Percentiles rank a stretch among this genome's conserved stretches.
phyloP scores from a whole-genome alignment of 1,140 invertebrate genomes.

The Drosophila mojavensis region DNA sequence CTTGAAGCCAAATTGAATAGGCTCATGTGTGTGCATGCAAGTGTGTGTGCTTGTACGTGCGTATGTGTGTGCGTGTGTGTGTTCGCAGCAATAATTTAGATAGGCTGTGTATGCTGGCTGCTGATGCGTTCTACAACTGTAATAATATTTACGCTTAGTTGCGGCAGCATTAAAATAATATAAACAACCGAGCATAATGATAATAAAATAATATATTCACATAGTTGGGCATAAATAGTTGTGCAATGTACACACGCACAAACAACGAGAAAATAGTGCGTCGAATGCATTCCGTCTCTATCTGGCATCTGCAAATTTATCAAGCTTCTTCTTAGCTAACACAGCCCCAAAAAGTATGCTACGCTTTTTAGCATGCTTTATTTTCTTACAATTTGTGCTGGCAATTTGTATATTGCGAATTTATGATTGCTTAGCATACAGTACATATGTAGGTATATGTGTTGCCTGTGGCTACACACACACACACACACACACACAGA shows the following conservation, averaged over 20 bases:
- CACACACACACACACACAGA: too few relatives aligned
- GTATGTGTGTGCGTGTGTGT: background rate
- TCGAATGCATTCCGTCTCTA: constrained; percentile 1
- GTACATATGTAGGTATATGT: constrained; percentile 1
- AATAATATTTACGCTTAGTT: constrained; percentile 69
- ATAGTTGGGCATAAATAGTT: constrained; percentile 55
- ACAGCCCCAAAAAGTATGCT: constrained; percentile 26
- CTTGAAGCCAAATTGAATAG: constrained; percentile 8
- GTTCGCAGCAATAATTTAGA: constrained; percentile 25
- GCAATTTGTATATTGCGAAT: constrained; percentile 35
- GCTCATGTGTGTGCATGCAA: background rate
- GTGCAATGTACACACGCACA: constrained; percentile 1
- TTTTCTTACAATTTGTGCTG: constrained; percentile 13
- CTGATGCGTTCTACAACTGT: constrained; percentile 45
- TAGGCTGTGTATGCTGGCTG: constrained; percentile 37
- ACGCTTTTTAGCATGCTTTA: constrained; percentile 28
- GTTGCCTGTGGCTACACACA: constrained; percentile 41
- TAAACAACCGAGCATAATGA: constrained; percentile 74
- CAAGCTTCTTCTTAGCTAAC: constrained; percentile 58
- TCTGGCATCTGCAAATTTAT: constrained; percentile 47
- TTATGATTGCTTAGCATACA: constrained; percentile 61
- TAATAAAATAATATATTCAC: constrained; percentile 65
- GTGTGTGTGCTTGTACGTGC: constrained; percentile 17
- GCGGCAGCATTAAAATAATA: constrained; percentile 73
- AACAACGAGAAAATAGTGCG: background rate